These are phyloP conservation scores for Resseliella maxima DNA, from an alignment of 2,888 invertebrate genomes.

Conservation along the genomic window DNA sequence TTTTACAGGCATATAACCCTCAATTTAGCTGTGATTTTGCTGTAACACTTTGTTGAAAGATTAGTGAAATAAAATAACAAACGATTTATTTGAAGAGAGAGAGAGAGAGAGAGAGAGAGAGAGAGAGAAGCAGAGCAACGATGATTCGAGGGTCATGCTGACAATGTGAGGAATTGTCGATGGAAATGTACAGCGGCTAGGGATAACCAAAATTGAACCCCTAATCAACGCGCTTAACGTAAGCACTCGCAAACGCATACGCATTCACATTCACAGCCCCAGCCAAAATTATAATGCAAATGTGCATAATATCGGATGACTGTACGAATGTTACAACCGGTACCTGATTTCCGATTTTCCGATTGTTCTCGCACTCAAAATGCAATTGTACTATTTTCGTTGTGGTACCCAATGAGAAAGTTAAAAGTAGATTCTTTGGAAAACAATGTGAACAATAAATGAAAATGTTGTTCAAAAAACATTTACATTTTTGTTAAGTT, in stretches of 20 bases:
- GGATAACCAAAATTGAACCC: constrained; percentile 43
- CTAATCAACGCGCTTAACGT: constrained; percentile 40
- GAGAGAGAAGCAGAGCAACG: neutral
- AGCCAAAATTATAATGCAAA: neutral
- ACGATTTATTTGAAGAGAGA: constrained; percentile 49
- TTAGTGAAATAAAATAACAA: constrained; percentile 35
- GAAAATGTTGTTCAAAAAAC: neutral
- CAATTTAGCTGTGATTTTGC: constrained; percentile 32
- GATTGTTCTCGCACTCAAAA: neutral
- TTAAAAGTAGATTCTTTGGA: neutral
- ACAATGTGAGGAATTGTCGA: neutral
- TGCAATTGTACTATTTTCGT: neutral
- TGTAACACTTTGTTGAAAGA: constrained; percentile 28
- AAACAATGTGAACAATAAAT: constrained; percentile 35
- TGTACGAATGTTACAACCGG: neutral
- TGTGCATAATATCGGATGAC: neutral
- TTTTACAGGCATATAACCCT: neutral
- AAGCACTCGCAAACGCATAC: neutral
- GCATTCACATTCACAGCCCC: neutral
- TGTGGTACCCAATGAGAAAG: neutral
- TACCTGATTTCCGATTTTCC: neutral
- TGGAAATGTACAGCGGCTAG: neutral
- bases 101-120: neutral
- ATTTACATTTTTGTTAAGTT: neutral
- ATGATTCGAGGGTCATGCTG: neutral